These are phyloP conservation scores for Augochlora pura DNA, from an alignment of 1,140 invertebrate species.

Conservation along the genomic window DNA sequence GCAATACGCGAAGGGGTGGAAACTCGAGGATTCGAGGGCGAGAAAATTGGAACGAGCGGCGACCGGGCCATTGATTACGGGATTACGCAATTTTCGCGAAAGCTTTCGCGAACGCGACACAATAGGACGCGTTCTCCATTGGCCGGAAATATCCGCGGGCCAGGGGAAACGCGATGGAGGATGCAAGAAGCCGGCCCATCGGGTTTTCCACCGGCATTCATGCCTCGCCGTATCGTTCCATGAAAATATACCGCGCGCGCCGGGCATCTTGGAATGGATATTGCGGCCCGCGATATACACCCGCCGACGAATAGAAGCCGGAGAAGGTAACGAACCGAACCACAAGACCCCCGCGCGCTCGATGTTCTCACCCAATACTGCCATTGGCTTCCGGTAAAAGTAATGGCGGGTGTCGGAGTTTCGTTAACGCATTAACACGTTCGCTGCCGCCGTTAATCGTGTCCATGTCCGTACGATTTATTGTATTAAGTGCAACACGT, in stretches of 20 bases:
- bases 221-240: conserved; percentile 1
- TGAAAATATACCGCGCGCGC: conserved; percentile 5
- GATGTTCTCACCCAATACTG: too few relatives aligned
- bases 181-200: conserved; percentile 9
- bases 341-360: too few relatives aligned
- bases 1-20: too few relatives aligned
- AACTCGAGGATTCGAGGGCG: too few relatives aligned
- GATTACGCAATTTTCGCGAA: conserved; percentile 21
- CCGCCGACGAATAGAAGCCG: background rate
- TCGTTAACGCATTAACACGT: too few relatives aligned
- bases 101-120: background rate
- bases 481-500: too few relatives aligned
- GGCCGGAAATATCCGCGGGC: background rate
- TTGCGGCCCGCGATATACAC: background rate
- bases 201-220: background rate
- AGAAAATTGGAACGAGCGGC: too few relatives aligned
- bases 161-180: background rate
- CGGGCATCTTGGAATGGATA: conserved; percentile 21
- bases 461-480: too few relatives aligned
- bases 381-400: too few relatives aligned
- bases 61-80: too few relatives aligned
- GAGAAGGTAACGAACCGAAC: background rate
- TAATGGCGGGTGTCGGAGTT: too few relatives aligned
- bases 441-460: too few relatives aligned
- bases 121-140: background rate